These are phyloP conservation scores for Homalodisca vitripennis DNA, from an alignment of 1,140 invertebrate species.

Conservation along the genomic window DNA sequence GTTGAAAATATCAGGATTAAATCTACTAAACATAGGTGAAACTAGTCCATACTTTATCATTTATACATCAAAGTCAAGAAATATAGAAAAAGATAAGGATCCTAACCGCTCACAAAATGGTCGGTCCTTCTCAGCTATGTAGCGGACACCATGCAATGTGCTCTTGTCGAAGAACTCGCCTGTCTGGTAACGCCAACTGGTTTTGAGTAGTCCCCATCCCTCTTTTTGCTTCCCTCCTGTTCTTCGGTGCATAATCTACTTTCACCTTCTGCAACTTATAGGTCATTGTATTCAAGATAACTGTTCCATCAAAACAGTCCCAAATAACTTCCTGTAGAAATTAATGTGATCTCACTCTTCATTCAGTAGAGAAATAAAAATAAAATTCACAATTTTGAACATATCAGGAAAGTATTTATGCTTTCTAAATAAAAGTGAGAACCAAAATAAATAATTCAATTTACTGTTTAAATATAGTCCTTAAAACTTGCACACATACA, in stretches of 20 bases:
- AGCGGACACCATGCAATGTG: constrained; percentile 67
- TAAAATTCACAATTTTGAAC: no score
- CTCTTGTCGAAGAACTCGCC: constrained; percentile 69
- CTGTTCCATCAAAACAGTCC: no score
- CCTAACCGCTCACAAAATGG: constrained; percentile 65
- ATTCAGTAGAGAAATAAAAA: no score
- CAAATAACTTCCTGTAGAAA: no score
- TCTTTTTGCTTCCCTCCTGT: background rate
- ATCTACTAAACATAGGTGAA: background rate
- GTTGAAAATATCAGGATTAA: background rate
- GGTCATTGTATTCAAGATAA: no score
- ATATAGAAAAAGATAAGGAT: constrained; percentile 31
- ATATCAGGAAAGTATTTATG: no score
- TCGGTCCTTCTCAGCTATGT: constrained; percentile 64
- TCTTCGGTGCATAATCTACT: background rate
- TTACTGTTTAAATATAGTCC: no score
- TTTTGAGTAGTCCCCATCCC: constrained; percentile 42
- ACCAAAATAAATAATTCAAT: no score
- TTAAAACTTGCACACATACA: no score
- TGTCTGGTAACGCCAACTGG: constrained; percentile 62
- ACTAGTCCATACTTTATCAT: background rate
- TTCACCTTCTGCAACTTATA: no score
- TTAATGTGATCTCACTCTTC: no score
- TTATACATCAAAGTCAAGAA: background rate
- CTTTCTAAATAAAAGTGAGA: no score